Evolutionary conservation across 2,113 vertebrate genomes (phyloP), one percentile per base, ranked within the genome.

Genomic region (Platycercus adscitus): DNA sequence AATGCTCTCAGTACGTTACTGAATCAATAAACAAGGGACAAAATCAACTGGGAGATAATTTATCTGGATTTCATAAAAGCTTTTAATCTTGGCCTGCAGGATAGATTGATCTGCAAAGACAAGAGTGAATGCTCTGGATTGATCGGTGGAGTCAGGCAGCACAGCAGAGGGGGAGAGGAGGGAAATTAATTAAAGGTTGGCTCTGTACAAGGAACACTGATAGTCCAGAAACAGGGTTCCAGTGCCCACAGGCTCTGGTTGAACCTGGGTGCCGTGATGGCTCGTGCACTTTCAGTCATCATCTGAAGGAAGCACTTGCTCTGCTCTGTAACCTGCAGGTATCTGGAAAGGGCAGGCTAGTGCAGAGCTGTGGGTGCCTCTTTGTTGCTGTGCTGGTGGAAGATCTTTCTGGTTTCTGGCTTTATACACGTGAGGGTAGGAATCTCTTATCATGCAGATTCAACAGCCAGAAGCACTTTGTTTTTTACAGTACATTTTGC

Each of bases 21-120:
- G 61, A 94, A 89, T 97, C 91, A 11, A 97, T 97, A 95, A 95
- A 91, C 93, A 85, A 92, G 90, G 80, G 88, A 94, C 96, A 94
- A 46, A 95, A 96, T 96, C 92, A 95, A 73, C 93, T 75, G 84
- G 91, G 66, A 43, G 63, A 86, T 78, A 70, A 91, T 94, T 91
- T 88, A 79, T 95, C 87, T 79, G 81, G 75, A 92, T 94, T 94
- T 96, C 92, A 92, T 94, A 87, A 92, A 96, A 93, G 81, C 94
- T 91, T 84, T 96, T 83, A 88, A 88, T 93, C 65, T 87, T 66
- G 68, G 79, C 66, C 85, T 80, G 71, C 64, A 55, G 75, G 78
- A 92, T 44, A 58, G 79, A 79, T 85, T 80, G 94, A 88, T 95
- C 91, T 73, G 93, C 81, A 90, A 81, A 87, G 88, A 70, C 93